phyloP scores from a whole-genome alignment of 2,888 invertebrate species.

The Agrilus cyanescens region DNA sequence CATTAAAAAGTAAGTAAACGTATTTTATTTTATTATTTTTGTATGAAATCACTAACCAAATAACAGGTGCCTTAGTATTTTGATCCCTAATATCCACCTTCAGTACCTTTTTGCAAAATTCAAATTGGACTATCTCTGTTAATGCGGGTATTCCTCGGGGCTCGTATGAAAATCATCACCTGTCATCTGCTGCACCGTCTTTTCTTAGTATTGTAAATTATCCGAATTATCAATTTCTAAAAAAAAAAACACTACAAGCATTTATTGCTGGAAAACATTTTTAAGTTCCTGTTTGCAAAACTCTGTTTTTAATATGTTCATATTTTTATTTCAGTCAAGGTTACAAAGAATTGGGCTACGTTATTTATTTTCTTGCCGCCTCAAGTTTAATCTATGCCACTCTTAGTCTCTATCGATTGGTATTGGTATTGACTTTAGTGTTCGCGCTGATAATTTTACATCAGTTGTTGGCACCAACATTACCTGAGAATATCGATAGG shows the following conservation, averaged over 20 bases:
- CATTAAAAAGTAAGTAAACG: slow-evolving; percentile 46
- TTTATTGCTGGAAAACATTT: too few species aligned
- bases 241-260: too few species aligned
- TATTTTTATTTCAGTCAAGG: slow-evolving; percentile 36
- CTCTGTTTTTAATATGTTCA: neutral
- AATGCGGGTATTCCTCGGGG: too few species aligned
- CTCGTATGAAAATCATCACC: too few species aligned
- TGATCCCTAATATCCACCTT: too few species aligned
- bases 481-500: slow-evolving; percentile 34
- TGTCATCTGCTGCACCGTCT: too few species aligned
- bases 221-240: too few species aligned
- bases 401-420: slow-evolving; percentile 46
- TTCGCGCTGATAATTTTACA: slow-evolving; percentile 45
- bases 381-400: slow-evolving; percentile 47
- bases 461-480: slow-evolving; percentile 38
- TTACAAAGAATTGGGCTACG: slow-evolving; percentile 35
- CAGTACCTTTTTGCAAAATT: too few species aligned
- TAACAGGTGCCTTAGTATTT: neutral
- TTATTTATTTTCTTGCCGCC: slow-evolving; percentile 44
- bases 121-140: too few species aligned
- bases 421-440: slow-evolving; percentile 44
- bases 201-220: too few species aligned
- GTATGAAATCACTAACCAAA: too few species aligned
- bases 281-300: too few species aligned
- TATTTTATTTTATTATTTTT: neutral